These are phyloP conservation scores for Conus canariensis DNA, from an alignment of 2,888 invertebrate species.

Conservation along the genomic window DNA sequence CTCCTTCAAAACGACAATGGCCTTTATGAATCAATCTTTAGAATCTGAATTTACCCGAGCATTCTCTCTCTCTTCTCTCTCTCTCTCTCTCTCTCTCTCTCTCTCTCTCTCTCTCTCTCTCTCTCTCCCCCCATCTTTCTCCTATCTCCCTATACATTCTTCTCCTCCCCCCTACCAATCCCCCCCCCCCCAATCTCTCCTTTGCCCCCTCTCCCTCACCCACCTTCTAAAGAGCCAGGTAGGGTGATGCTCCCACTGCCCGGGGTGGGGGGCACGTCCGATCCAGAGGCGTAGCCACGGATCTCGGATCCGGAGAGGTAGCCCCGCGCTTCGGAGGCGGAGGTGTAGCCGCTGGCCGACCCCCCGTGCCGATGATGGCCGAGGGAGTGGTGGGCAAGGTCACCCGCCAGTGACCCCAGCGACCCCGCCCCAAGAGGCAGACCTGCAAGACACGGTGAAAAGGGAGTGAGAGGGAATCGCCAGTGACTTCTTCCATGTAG, in stretches of 20 bases:
- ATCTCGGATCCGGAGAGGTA: constrained; percentile 46
- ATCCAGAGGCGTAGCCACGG: constrained; percentile 57
- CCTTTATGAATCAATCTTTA: too few relatives aligned
- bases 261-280: constrained; percentile 84
- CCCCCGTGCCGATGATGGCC: constrained; percentile 11
- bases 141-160: too few relatives aligned
- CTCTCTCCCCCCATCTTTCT: too few relatives aligned
- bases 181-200: too few relatives aligned
- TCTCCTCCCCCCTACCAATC: too few relatives aligned
- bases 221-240: constrained; percentile 92
- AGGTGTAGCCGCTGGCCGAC: constrained; percentile 34
- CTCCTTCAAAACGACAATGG: too few relatives aligned
- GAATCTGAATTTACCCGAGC: too few relatives aligned
- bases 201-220: not conserved
- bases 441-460: constrained; percentile 47
- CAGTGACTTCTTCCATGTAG: too few relatives aligned
- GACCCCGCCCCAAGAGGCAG: constrained; percentile 55
- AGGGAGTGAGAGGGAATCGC: not conserved
- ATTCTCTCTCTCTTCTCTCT: too few relatives aligned
- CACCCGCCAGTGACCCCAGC: constrained; percentile 36
- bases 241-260: constrained; percentile 90
- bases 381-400: constrained; percentile 1
- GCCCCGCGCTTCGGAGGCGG: constrained; percentile 48
- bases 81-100: too few relatives aligned
- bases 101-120: too few relatives aligned